Evolutionary conservation across 2,113 vertebrate genomes (phyloP).

Genomic region (Chaetura pelagica): DNA sequence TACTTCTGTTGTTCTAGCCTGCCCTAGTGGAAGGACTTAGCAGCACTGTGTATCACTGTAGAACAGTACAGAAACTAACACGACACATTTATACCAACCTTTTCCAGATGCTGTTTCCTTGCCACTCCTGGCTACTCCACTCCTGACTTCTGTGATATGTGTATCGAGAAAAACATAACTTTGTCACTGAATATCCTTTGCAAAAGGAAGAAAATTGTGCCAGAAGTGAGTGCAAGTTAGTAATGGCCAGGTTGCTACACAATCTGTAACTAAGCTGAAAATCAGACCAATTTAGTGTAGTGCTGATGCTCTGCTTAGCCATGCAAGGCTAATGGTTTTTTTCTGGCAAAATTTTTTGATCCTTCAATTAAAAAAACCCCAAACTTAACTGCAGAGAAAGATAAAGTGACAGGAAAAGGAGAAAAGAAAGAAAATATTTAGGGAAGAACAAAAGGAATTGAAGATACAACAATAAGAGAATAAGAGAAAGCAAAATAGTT

Average conservation of each 20-base stretch:
- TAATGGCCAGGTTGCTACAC: not conserved
- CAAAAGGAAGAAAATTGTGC: not conserved
- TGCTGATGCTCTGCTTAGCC: not conserved
- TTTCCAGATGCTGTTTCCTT: not conserved
- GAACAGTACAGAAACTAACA: not conserved
- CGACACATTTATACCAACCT: not conserved
- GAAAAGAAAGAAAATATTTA: not conserved
- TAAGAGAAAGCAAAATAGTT: not conserved
- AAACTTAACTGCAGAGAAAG: not conserved
- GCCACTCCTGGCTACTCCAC: not conserved
- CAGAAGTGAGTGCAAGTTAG: not conserved
- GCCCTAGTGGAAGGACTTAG: not conserved
- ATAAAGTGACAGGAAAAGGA: not conserved
- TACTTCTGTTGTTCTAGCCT: not conserved
- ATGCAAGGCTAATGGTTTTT: not conserved
- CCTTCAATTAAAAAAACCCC: not conserved
- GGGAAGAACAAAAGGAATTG: not conserved
- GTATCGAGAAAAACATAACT: not conserved
- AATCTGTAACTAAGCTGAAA: not conserved
- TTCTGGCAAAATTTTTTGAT: not conserved
- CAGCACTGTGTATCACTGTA: not conserved
- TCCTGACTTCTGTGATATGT: not conserved
- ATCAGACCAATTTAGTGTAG: not conserved
- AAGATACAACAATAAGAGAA: not conserved
- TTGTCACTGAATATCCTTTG: not conserved